These are phyloP conservation scores for Caenorhabditis brenneri DNA, from an alignment of 1,140 invertebrate genomes.

Conservation along the genomic window DNA sequence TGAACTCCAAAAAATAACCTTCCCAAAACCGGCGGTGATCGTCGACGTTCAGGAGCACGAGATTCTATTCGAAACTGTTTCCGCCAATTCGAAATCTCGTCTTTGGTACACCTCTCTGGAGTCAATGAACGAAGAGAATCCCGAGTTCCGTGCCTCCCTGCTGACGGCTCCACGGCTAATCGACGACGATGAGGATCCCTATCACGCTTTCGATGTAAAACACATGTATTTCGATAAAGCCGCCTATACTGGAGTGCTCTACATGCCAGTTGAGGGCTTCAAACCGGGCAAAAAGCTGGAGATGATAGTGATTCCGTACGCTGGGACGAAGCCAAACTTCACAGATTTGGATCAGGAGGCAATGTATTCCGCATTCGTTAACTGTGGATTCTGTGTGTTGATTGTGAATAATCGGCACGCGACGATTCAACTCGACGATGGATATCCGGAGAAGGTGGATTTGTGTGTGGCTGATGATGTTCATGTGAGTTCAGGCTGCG, in stretches of 20 bases:
- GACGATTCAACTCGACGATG: background rate
- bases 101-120: background rate
- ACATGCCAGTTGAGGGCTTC: background rate
- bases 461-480: background rate
- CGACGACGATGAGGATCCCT: background rate
- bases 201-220: background rate
- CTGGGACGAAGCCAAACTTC: background rate
- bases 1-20: background rate
- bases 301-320: background rate
- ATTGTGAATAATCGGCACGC: background rate
- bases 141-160: background rate
- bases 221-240: background rate
- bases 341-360: background rate
- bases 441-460: too few relatives aligned
- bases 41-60: background rate
- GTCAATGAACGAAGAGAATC: background rate
- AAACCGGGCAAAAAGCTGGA: background rate
- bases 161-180: background rate
- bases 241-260: background rate
- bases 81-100: background rate
- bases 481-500: background rate
- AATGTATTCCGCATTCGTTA: background rate
- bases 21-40: background rate
- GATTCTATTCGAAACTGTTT: background rate
- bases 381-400: background rate